A percentile compares a stretch with the other conserved stretches of the same genome.
phyloP scores from a whole-genome alignment of 2,113 vertebrate species.

The Caracal caracal region DNA sequence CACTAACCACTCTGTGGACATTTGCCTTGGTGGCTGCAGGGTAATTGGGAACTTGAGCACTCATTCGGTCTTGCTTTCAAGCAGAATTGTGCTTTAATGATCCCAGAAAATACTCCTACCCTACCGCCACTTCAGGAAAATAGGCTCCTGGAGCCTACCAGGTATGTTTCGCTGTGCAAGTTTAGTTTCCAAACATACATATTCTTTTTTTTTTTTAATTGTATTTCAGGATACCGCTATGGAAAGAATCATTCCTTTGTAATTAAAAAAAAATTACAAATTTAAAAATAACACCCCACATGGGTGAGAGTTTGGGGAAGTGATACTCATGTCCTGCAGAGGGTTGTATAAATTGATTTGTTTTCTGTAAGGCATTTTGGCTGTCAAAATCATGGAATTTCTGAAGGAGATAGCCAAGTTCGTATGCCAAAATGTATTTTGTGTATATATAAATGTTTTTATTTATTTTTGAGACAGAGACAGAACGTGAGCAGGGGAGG shows the following conservation, averaged over 20 bases:
- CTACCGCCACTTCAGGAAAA: conserved; percentile 15
- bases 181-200: not conserved
- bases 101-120: not conserved
- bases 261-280: not conserved
- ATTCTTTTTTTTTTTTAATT: not conserved
- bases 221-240: conserved; percentile 7
- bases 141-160: not conserved
- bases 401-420: not conserved
- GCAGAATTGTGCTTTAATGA: conserved; percentile 19
- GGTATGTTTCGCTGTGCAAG: not conserved
- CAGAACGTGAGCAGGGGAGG: no score
- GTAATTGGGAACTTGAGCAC: not conserved
- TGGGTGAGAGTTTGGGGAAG: not conserved
- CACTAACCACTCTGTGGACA: not conserved
- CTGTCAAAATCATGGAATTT: not conserved
- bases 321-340: not conserved
- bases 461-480: no score
- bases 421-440: not conserved
- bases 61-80: not conserved
- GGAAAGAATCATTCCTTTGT: conserved; percentile 18
- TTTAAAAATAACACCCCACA: not conserved
- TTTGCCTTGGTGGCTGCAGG: not conserved
- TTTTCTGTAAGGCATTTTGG: conserved; percentile 23
- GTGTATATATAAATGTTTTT: no score
- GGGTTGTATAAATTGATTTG: not conserved